Evolutionary conservation across 2,797 vertebrate genomes (phyloP), one percentile per base, ranked within the genome.

Genomic region (Pantherophis vulpinus): DNA sequence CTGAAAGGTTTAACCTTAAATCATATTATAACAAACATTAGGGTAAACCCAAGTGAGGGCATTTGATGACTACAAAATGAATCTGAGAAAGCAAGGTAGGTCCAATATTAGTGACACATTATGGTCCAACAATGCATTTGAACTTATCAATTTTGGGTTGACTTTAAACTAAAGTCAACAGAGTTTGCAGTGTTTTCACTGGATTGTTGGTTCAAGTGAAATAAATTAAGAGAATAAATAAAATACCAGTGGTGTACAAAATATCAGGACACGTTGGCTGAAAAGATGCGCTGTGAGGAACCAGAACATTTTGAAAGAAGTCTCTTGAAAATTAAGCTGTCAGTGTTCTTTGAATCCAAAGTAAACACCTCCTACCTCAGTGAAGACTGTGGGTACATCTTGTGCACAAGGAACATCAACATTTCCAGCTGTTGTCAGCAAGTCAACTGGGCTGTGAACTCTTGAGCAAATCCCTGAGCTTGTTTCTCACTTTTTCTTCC

Each of bases 381-480:
- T 91, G 88, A 89, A 93, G 90, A 89, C 70, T 91, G 29, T 86
- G 93, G 87, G 93, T 91, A 91, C 93, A 93, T 83, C 70, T 93
- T 89, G 90, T 91, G 90, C 86, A 86, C 70, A 32, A 58, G 89
- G 83, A 93, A 70, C 37, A 59, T 87, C 89, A 93, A 93, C 92
- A 93, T 87, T 29, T 93, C 92, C 89, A 32, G 89, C 92, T 93
- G 92, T 87, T 93, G 92, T 87, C 51, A 93, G 89, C 89, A 90
- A 93, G 89, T 61, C 61, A 87, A 58, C 93, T 89, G 87, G 37
- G 87, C 87, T 91, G 93, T 91, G 93, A 93, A 93, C 93, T 91
- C 91, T 93, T 66, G 93, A 51, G 51, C 37, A 37, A 86, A 37
- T 91, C 70, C 58, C 87, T 93, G 90, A 91, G 70, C 32, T 86